These are phyloP conservation scores for Stenopsyche tienmushanensis DNA, from an alignment of 1,140 invertebrate genomes.

Conservation along the genomic window DNA sequence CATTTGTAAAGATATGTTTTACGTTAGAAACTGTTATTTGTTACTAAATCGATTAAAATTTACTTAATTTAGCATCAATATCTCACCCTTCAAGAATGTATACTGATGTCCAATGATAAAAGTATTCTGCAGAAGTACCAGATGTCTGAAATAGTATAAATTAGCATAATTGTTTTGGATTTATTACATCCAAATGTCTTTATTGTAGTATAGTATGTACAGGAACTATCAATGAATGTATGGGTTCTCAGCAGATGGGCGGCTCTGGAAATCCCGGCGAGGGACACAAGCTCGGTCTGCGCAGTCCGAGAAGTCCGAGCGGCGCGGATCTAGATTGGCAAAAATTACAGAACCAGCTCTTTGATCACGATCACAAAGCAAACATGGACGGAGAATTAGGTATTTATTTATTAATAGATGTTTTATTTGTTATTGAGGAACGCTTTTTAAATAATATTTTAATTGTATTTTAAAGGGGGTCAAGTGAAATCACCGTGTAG, in stretches of 20 bases:
- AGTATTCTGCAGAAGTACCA: no score
- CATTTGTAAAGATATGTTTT: no score
- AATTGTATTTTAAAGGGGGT: slow-evolving; percentile 45
- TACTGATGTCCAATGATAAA: no score
- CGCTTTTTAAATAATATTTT: slow-evolving; percentile 3
- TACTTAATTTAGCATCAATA: no score
- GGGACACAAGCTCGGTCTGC: slow-evolving; percentile 44
- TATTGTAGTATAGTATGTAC: no score
- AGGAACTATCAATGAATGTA: no score
- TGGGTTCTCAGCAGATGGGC: slow-evolving; percentile 33
- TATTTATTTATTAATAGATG: slow-evolving; percentile 28
- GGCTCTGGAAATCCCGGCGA: slow-evolving; percentile 33
- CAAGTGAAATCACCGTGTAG: slow-evolving; percentile 55
- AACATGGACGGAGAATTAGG: slow-evolving; percentile 53
- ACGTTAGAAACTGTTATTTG: no score
- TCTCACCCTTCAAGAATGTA: no score
- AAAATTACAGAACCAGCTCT: slow-evolving; percentile 82
- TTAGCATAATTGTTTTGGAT: no score
- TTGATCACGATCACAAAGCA: slow-evolving; percentile 63
- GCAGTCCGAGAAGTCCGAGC: slow-evolving; percentile 53
- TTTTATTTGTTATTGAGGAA: not conserved
- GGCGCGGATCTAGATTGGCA: slow-evolving; percentile 80
- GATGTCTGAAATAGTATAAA: no score
- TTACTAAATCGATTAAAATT: no score
- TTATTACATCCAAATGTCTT: no score